Percentiles rank a stretch among this genome's conserved stretches.
These are phyloP conservation scores for Callocephalon fimbriatum DNA, from an alignment of 2,113 vertebrate species.

Conservation along the genomic window DNA sequence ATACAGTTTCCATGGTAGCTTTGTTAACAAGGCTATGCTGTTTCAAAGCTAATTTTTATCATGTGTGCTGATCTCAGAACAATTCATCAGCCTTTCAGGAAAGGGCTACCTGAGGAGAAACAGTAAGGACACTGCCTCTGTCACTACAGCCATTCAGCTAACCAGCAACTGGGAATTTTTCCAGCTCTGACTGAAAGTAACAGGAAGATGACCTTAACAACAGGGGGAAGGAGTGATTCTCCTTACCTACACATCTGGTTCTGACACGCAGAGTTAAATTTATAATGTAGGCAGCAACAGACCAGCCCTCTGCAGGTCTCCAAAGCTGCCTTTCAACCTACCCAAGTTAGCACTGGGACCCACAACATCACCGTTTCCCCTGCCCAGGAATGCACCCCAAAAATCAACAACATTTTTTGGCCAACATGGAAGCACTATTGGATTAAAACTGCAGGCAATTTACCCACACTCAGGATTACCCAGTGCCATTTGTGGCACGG, in stretches of 20 bases:
- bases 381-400: background rate
- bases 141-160: background rate
- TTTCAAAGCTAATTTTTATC: background rate
- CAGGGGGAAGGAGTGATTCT: background rate
- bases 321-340: background rate
- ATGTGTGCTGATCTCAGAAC: background rate
- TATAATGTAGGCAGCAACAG: background rate
- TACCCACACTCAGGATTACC: background rate
- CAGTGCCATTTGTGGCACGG: accelerated
- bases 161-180: background rate
- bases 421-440: background rate
- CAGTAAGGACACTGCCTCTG: background rate
- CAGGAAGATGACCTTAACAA: background rate
- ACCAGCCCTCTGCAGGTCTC: background rate
- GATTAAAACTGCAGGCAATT: background rate
- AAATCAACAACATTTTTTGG: background rate
- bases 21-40: background rate
- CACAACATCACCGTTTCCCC: background rate
- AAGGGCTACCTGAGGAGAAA: background rate
- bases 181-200: background rate
- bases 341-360: accelerated
- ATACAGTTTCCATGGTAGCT: background rate
- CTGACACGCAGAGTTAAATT: background rate
- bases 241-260: background rate
- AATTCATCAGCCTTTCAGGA: background rate